Percentiles rank a stretch among this genome's conserved stretches.
phyloP scores from a whole-genome alignment of 2,113 vertebrate genomes.

The Sciurus niger region DNA sequence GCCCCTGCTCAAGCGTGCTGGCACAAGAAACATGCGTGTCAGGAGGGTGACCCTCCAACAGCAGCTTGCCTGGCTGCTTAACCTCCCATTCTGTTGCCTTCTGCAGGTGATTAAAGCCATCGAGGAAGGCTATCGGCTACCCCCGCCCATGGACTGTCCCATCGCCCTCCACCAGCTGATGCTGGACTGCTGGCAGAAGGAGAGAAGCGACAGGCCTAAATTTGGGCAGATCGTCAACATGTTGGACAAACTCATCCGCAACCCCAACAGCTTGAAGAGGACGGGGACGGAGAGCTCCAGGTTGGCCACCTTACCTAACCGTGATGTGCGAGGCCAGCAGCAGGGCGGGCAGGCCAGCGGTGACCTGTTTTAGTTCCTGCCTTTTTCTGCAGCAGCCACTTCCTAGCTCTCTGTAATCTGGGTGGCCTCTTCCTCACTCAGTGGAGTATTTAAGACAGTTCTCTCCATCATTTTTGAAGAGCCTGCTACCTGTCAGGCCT shows the following conservation, averaged over 20 bases:
- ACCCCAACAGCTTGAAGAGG: conserved; percentile 98
- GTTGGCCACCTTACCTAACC: conserved; percentile 86
- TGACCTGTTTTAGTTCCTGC: conserved; percentile 17
- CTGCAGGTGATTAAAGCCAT: conserved; percentile 98
- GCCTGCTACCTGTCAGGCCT: background rate
- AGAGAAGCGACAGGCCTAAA: conserved; percentile 96
- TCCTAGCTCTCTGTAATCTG: background rate
- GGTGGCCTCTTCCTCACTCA: background rate
- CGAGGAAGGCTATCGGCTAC: conserved; percentile 97
- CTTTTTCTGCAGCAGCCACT: background rate
- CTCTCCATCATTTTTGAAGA: background rate
- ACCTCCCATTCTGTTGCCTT: conserved; percentile 56
- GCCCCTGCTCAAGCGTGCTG: conserved; percentile 6
- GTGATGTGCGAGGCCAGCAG: conserved; percentile 54
- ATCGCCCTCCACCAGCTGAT: conserved; percentile 98
- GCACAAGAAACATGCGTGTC: background rate
- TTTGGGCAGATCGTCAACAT: conserved; percentile 99
- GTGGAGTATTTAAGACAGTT: background rate
- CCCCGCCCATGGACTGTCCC: conserved; percentile 99
- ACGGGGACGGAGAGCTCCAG: conserved; percentile 94
- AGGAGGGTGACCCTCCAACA: background rate
- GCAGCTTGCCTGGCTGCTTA: conserved; percentile 52
- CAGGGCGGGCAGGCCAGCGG: conserved; percentile 50
- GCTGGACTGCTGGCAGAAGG: conserved; percentile 99
- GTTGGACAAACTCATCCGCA: conserved; percentile 99